These are phyloP conservation scores for Hyppa rectilinea DNA, from an alignment of 2,888 invertebrate genomes.

Conservation along the genomic window DNA sequence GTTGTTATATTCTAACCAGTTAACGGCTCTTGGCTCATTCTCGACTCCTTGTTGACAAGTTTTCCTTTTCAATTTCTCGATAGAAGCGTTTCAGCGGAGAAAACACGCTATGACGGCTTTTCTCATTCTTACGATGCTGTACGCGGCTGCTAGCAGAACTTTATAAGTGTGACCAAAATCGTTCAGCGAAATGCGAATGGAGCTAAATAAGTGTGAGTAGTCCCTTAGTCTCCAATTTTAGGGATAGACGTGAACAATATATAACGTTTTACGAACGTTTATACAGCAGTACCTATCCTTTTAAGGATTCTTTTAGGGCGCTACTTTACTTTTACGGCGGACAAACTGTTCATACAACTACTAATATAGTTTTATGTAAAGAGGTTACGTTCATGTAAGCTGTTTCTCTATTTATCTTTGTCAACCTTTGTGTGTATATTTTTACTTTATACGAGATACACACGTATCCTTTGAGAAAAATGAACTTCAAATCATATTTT, in stretches of 20 bases:
- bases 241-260: constrained; percentile 4
- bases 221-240: neutral
- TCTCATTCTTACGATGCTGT: too few species aligned
- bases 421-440: neutral
- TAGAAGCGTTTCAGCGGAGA: too few species aligned
- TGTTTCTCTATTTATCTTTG: neutral
- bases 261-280: constrained; percentile 25
- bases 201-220: too few species aligned
- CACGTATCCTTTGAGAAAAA: neutral
- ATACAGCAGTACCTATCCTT: constrained; percentile 6
- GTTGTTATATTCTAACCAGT: too few species aligned
- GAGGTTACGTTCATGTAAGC: constrained; percentile 4
- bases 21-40: too few species aligned
- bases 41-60: too few species aligned
- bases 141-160: too few species aligned
- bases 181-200: too few species aligned
- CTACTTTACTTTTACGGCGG: constrained; percentile 27
- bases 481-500: neutral
- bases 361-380: constrained; percentile 25
- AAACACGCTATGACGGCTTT: too few species aligned
- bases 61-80: too few species aligned
- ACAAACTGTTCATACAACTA: constrained; percentile 20
- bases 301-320: constrained; percentile 4
- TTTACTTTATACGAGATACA: neutral
- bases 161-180: too few species aligned